Percentiles rank a stretch among this genome's conserved stretches.
Evolutionary conservation across 2,888 invertebrate genomes (phyloP).

Genomic region (Ennomos erosarius): DNA sequence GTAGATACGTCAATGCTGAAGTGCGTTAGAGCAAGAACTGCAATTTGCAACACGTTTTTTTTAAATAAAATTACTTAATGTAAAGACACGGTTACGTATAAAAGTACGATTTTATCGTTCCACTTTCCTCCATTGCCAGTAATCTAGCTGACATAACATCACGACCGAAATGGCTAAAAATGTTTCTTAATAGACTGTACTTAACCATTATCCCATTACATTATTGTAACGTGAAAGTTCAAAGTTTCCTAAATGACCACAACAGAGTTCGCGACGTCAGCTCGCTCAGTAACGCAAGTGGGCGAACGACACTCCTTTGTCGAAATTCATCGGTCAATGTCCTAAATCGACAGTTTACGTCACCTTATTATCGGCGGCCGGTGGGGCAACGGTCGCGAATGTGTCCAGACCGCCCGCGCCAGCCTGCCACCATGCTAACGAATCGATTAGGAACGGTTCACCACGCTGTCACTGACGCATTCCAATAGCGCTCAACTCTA

Average conservation of each 20-base stretch:
- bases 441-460: conserved; percentile 70
- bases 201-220: conserved; percentile 23
- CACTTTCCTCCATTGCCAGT: background rate
- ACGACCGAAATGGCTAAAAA: conserved; percentile 1
- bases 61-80: too few species aligned
- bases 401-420: conserved; percentile 49
- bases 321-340: conserved; percentile 64
- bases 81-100: too few species aligned
- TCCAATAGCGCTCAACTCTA: conserved; percentile 55
- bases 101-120: too few species aligned
- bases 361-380: conserved; percentile 57
- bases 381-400: conserved; percentile 55
- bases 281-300: conserved; percentile 27
- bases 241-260: conserved; percentile 31
- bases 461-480: conserved; percentile 45
- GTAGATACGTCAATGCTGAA: too few species aligned
- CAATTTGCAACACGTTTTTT: too few species aligned
- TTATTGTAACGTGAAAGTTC: conserved; percentile 30
- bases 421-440: conserved; percentile 59
- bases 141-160: background rate
- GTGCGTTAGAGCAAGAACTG: too few species aligned
- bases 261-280: conserved; percentile 21
- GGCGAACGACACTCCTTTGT: conserved; percentile 60
- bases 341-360: conserved; percentile 66
- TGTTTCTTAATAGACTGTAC: background rate